Base-by-base conservation (phyloP, 92 coral and sea anemone genomes). In the Pocillopora grandis region DNA sequence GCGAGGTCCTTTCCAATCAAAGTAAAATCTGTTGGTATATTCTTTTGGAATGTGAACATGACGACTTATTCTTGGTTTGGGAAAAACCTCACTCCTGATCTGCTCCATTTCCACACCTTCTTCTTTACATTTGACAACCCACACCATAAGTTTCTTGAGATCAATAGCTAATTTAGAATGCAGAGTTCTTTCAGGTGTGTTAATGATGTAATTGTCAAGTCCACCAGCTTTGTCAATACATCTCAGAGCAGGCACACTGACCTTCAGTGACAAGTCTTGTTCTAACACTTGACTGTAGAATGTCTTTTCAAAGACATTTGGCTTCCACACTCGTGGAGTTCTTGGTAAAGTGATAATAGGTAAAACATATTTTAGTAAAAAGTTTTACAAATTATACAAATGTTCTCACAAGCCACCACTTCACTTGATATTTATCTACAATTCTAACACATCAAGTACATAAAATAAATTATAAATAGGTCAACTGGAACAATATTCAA, bases 161-260 rank as follows among this genome's bases (percentile, higher is more conserved):
- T 90, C 93, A 76, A 90, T 92, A 4, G 99, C 99, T 73, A 94
- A 85, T 79, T 87, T 92, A 15, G 99, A 94, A 59, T 87, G 90
- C 0, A 96, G 86, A 72, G 88, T 87, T 16, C 88, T 88, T 74
- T 93, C 90, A 15, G 89, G 91, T 17, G 97, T 96, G 80, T 96
- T 94, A 68, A 96, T 82, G 67, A 96, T 96, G 74, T 96, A 96
- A 73, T 96, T 96, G 80, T 96, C 99, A 86, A 96, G 94, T 21
- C 99, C 99, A 15, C 99, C 99, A 15, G 99, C 98, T 82, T 95
- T 88, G 76, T 96, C 99, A 15, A 96, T 92, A 72, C 95, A 92
- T 84, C 99, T 92, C 93, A 94, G 95, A n/a, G 98, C 98, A 33
- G 93, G 95, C 14, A 96, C 92, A 56, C 93, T 96, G 88, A 96